Conservation (phyloP, 2,797 vertebrate genomes). For the Sciurus carolinensis region DNA sequence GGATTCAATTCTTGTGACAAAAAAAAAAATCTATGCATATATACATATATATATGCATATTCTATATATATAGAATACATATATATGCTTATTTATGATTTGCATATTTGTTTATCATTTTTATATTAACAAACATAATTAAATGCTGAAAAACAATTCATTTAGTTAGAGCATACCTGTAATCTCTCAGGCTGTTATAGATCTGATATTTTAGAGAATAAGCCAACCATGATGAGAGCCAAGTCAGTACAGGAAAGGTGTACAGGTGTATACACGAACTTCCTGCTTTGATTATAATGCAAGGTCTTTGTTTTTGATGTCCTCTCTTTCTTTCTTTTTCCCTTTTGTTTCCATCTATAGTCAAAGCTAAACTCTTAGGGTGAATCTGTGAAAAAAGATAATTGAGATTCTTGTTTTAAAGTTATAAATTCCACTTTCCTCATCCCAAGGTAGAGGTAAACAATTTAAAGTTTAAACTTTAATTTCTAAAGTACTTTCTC, state of each 20-base stretch:
- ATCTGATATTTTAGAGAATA: background rate
- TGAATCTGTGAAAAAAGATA: background rate
- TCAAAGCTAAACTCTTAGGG: background rate
- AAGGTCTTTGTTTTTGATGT: background rate
- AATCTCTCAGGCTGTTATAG: background rate
- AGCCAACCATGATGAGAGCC: accelerated
- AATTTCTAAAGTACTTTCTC: background rate
- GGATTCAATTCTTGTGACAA: too few species aligned
- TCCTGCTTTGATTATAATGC: background rate
- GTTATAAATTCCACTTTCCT: background rate
- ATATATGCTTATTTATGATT: background rate
- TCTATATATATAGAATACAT: too few species aligned
- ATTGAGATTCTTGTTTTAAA: background rate
- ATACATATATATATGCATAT: background rate
- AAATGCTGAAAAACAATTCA: background rate
- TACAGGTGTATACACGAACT: background rate
- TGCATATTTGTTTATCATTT: background rate
- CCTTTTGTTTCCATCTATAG: background rate
- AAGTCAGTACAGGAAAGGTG: accelerated
- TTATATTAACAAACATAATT: background rate
- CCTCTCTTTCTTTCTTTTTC: background rate
- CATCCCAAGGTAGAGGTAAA: background rate
- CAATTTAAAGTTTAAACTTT: background rate
- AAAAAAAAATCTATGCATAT: too few species aligned
- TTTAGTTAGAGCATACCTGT: background rate